Base-by-base conservation (phyloP, 2,797 vertebrate species). In the Hippocampus kuda region DNA sequence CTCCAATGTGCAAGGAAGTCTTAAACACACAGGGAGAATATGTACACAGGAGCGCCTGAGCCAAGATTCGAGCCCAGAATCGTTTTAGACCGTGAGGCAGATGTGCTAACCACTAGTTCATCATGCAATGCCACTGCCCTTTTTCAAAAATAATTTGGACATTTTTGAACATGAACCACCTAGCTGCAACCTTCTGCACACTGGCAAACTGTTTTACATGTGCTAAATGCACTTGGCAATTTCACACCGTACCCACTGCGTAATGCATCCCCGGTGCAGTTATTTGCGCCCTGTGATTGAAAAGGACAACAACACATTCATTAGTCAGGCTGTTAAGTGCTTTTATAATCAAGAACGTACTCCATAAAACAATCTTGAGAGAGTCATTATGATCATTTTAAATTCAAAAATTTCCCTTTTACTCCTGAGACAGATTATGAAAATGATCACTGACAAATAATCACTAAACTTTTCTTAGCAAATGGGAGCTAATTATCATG, bases 301-400 rank as follows among this genome's bases (percentile, higher is more conserved):
- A 69, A 22, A 46, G 57, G 48, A 42, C 73, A 76, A 78, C 78
- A 49, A 76, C 71, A n/a, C 68, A 66, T 74, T 54, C 76, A 75
- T 83, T 75, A 76, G 61, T n/a, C 46, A 30, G 16, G 20, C 66
- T 70, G 56, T 68, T 60, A 65, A 66, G 57, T 54, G 24, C 66
- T 65, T 73, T 73, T 41, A 41, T 74, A 71, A 81, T 62, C 60
- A 70, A 7, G 68, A 71, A 68, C 49, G 41, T 74, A 66, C 72
- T 79, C 5, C 0, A 59, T 34, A 5, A 51, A 38, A 53, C 63
- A 48, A 65, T 65, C n/a, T 26, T 60, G 68, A 62, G 65, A 74
- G 72, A 68, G 34, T 71, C 68, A 59, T 76, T 77, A 83, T 63
- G 77, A 83, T 81, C 78, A 68, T 74, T 70, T 59, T 70, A 24